Evolutionary conservation across 2,113 vertebrate genomes (phyloP), one percentile per base, ranked within the genome.

Genomic region (Saccopteryx bilineata): DNA sequence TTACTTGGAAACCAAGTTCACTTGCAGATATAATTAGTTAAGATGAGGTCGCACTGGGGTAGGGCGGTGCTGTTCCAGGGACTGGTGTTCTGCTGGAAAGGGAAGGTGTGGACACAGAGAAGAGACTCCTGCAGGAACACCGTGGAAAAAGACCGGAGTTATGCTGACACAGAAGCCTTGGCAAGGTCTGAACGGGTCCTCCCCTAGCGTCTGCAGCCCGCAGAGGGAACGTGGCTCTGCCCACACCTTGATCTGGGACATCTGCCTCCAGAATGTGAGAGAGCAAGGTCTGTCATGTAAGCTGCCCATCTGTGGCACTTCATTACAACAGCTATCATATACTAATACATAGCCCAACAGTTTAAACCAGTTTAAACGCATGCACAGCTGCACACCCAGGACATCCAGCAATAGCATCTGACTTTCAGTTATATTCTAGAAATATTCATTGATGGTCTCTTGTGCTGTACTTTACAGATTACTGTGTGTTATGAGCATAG

Each of bases 161-260:
- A 31, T 28, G 56, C 71, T 33, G 7, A 75, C 54, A 33, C 26
- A 21, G 79, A 58, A 13, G 1, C 71, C 33, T 13, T 4, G 39
- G 24, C 0, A 18, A 33, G 11, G 17, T 52, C 18, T 23, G 66
- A 14, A 75, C 9, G 9, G 60, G 31, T 1, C 8, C 6, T 24
- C 69, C 50, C 72, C 9, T 13, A 12, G 65, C 0, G 0, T 46
- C 48, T 54, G 58, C 58, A 4, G 3, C 54, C 48, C 48, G 58
- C 58, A 4, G 3, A 13, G n/a, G 58, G 58, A 6, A 7, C 1
- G 0, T 0, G 0, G 69, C n/a, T 69, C 6, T 17, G 18, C 58
- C 31, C 3, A 28, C 5, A 9, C 58, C 82, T 15, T 7, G 0
- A 10, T 28, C 14, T 8, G 9, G 2, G 58, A 17, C 61, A 48